These are phyloP conservation scores for Microtus ochrogaster DNA, from an alignment of 2,113 vertebrate genomes.

Conservation along the genomic window DNA sequence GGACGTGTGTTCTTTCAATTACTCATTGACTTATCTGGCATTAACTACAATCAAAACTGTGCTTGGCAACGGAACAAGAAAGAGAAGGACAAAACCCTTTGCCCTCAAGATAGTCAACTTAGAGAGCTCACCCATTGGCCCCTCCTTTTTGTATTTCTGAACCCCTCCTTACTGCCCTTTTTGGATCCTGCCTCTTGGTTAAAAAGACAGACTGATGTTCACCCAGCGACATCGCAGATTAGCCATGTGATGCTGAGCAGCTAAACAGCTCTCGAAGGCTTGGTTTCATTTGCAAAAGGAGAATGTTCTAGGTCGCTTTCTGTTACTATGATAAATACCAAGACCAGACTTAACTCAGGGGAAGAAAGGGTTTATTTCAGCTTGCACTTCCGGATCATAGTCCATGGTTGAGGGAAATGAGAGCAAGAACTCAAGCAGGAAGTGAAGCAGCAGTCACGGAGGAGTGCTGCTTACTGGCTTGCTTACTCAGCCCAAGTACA, in stretches of 20 bases:
- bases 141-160: neutral
- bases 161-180: neutral
- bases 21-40: constrained; percentile 11
- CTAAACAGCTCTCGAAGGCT: constrained; percentile 1
- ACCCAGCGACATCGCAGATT: neutral
- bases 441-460: neutral
- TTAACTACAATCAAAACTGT: neutral
- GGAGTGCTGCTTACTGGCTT: neutral
- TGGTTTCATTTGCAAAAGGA: constrained; percentile 25
- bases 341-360: neutral
- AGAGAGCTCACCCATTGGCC: neutral
- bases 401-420: neutral
- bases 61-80: neutral
- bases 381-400: neutral
- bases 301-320: neutral
- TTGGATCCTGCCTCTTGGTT: neutral
- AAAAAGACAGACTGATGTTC: constrained; percentile 8
- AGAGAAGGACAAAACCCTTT: constrained; percentile 16
- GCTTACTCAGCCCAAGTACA: neutral
- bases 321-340: neutral
- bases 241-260: neutral
- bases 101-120: neutral
- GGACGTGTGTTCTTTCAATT: constrained; percentile 14
- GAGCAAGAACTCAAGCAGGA: neutral
- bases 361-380: neutral